Base-by-base conservation (phyloP, 2,797 vertebrate species). In the Gymnoscopelus braueri region DNA sequence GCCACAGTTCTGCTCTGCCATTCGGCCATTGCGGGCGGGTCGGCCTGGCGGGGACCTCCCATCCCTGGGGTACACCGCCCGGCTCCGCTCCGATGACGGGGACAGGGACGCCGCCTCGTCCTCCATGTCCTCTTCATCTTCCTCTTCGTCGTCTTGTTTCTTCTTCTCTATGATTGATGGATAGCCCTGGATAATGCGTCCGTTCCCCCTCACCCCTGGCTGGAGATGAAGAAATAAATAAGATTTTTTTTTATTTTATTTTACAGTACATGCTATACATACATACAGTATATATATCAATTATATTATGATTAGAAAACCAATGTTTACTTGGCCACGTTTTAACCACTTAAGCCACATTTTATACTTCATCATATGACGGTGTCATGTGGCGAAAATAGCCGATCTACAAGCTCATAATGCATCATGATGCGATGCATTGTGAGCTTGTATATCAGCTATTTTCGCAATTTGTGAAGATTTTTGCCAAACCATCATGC, bases 201-300 rank as follows among this genome's bases (percentile, higher is more conserved):
- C 94, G 0, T 94, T 94, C 65, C 88, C 89, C 65, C 82, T 89
- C 62, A 85, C 82, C n/a, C 72, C 78, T 6, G 85, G 66, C 93
- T 94, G 73, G n/a, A 61, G 74, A 64, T 29, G 48, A 54, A 63
- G 5, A 51, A 15, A n/a, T n/a, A n/a, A n/a, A n/a, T n/a, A n/a
- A n/a, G n/a, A n/a, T n/a, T n/a, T n/a, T n/a, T n/a, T n/a, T n/a
- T n/a, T n/a, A n/a, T n/a, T n/a, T n/a, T n/a, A n/a, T 29, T 4
- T 29, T 19, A 3, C 26, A 29, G 26, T 29, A 4, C 26, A 29
- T 29, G 3, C 26, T 29, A 29, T 29, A 29, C 26, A 3, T 29
- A 29, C 26, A 4, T 19, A 19, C 19, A 1, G 19, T 19, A 19
- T 19, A 19, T 19, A 19, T 19, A 19, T 19, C 19, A 19, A 19